Percentiles rank a stretch among this genome's conserved stretches.
Evolutionary conservation across 2,888 invertebrate species (phyloP).

Genomic region (Eupeodes luniger): DNA sequence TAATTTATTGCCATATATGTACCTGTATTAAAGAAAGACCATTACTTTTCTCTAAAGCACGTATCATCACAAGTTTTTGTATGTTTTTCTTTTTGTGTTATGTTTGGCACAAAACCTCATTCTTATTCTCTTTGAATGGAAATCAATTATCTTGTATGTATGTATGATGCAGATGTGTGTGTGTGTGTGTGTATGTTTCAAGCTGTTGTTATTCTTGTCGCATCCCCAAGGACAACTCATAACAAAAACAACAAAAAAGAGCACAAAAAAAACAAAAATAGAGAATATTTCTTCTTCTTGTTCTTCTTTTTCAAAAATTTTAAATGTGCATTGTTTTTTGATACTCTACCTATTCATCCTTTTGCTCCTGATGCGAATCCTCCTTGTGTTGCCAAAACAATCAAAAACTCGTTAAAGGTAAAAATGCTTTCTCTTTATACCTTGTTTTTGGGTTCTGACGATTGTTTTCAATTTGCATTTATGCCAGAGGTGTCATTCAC

Average conservation of each 20-base stretch:
- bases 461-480: slow-evolving; percentile 62
- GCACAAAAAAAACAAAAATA: neutral
- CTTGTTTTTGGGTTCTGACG: slow-evolving; percentile 31
- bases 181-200: slow-evolving; percentile 47
- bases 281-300: neutral
- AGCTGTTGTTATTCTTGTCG: slow-evolving; percentile 54
- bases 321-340: slow-evolving; percentile 23
- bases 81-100: neutral
- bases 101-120: slow-evolving; percentile 16
- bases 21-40: slow-evolving; percentile 7
- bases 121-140: slow-evolving; percentile 35
- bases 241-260: slow-evolving; percentile 19
- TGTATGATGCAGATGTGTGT: slow-evolving; percentile 10
- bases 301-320: neutral
- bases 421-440: slow-evolving; percentile 18
- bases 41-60: slow-evolving; percentile 28
- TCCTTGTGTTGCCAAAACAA: slow-evolving; percentile 48
- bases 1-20: neutral
- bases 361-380: neutral
- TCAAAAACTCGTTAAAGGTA: slow-evolving; percentile 42
- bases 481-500: slow-evolving; percentile 62
- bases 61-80: slow-evolving; percentile 11
- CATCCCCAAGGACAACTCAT: slow-evolving; percentile 52
- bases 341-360: too few species aligned
- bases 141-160: slow-evolving; percentile 55